Conservation (phyloP, 2,888 invertebrate genomes). For the Ctenicera cuprea region DNA sequence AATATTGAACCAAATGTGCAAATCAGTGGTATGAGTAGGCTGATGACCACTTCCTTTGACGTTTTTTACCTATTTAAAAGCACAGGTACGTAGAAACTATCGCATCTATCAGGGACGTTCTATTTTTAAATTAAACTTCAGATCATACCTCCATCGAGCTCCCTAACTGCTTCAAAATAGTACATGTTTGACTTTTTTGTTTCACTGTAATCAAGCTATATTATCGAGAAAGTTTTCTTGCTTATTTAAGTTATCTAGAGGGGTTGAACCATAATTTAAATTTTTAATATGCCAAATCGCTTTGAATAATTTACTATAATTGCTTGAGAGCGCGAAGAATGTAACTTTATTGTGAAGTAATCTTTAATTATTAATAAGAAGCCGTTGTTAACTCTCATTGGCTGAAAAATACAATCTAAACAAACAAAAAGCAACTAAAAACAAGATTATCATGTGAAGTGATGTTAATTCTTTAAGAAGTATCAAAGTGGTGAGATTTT, state of each 20-base stretch:
- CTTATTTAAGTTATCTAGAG: conserved; percentile 2
- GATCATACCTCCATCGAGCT: neutral
- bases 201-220: neutral
- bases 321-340: conserved; percentile 1
- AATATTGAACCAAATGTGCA: too few relatives aligned
- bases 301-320: conserved; percentile 14
- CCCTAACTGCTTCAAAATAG: neutral
- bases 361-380: neutral
- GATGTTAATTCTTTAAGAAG: too few relatives aligned
- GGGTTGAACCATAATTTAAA: conserved; percentile 7
- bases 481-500: too few relatives aligned
- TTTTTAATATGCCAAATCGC: neutral
- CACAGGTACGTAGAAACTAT: too few relatives aligned
- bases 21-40: too few relatives aligned
- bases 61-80: too few relatives aligned
- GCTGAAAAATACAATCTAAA: neutral
- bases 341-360: neutral
- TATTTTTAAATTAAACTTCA: conserved; percentile 10
- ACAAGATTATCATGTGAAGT: too few relatives aligned
- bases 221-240: conserved; percentile 13
- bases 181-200: neutral
- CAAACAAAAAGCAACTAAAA: too few relatives aligned
- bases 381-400: neutral
- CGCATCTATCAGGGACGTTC: too few relatives aligned
- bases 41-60: too few relatives aligned